Evolutionary conservation across 2,113 vertebrate species (phyloP), one percentile per base, ranked within the genome.

Genomic region (Saguinus imperator): DNA sequence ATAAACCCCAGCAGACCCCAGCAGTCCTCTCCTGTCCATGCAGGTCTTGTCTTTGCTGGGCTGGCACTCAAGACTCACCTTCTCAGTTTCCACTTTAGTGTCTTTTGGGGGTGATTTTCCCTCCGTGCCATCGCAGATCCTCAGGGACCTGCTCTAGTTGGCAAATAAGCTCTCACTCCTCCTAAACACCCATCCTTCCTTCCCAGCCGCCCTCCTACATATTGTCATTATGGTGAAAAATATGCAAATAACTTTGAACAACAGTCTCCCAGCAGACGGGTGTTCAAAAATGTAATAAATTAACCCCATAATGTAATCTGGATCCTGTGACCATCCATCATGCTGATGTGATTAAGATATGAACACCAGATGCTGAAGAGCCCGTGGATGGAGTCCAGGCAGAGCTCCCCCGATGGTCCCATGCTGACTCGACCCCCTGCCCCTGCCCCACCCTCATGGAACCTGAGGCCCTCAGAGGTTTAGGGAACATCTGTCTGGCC

Each of bases 221-320:
- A 57, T 40, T 92, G 87, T 90, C 17, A 1, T 91, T 77, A 61
- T 25, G 58, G 80, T 73, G 70, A 58, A 91, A 96, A 94, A 88
- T 92, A 97, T 88, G 96, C 89, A 97, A 94, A 95, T 97, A 93
- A 92, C 87, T 81, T 87, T 87, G 92, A 89, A 89, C 94, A 93
- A 68, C 86, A 87, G 75, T 84, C 91, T 91, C 70, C 61, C 18
- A 40, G 79, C 50, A 84, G 96, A 90, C 52, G 92, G 89, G 58
- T 68, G 81, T 97, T 97, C 80, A 91, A 40, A 93, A 95, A 93
- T 94, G 83, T 91, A 94, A 94, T 94, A 93, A 96, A 89, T 96
- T 91, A 96, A 93, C 91, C 94, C 95, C 40, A 75, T 96, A 85
- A 95, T 97, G 66, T 52, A 82, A 97, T 96, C 95, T 85, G 66